A percentile compares a stretch with the other conserved stretches of the same genome.
Evolutionary conservation across 2,113 vertebrate genomes (phyloP).

Genomic region (Alces alces): DNA sequence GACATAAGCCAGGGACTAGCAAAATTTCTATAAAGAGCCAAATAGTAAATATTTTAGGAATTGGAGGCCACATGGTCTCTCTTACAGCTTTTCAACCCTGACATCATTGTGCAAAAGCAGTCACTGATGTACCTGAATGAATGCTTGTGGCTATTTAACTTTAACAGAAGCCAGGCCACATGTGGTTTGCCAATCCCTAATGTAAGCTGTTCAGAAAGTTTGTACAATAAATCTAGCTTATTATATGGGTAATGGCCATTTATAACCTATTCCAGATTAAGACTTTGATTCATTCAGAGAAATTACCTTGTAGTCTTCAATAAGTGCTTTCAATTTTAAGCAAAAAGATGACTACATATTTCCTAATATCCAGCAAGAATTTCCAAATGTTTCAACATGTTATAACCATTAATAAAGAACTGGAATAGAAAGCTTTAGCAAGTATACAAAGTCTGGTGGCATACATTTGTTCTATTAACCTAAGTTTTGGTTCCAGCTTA

Average conservation of each 20-base stretch:
- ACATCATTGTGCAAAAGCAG: background rate
- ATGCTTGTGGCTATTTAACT: background rate
- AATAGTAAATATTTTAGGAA: background rate
- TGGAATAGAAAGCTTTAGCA: background rate
- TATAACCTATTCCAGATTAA: conserved; percentile 22
- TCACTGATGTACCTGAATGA: background rate
- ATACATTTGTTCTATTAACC: background rate
- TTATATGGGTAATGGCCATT: background rate
- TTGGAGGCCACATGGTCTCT: background rate
- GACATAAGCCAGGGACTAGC: background rate
- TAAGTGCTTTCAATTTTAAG: conserved; percentile 30
- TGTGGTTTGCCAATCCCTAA: background rate
- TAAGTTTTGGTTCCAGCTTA: conserved; percentile 29
- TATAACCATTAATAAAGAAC: background rate
- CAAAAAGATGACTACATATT: conserved; percentile 18
- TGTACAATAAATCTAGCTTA: conserved; percentile 26
- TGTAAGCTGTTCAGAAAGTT: background rate
- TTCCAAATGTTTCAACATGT: background rate
- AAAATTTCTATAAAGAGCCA: background rate
- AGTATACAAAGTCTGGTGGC: background rate
- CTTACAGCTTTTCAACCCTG: background rate
- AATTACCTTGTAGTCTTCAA: background rate
- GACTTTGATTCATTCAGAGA: conserved; percentile 3
- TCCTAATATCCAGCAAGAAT: background rate
- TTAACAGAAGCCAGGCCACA: background rate